Percentiles rank a stretch among this genome's conserved stretches.
Conservation (phyloP, 2,797 vertebrate species). For the Delichon dasypus region DNA sequence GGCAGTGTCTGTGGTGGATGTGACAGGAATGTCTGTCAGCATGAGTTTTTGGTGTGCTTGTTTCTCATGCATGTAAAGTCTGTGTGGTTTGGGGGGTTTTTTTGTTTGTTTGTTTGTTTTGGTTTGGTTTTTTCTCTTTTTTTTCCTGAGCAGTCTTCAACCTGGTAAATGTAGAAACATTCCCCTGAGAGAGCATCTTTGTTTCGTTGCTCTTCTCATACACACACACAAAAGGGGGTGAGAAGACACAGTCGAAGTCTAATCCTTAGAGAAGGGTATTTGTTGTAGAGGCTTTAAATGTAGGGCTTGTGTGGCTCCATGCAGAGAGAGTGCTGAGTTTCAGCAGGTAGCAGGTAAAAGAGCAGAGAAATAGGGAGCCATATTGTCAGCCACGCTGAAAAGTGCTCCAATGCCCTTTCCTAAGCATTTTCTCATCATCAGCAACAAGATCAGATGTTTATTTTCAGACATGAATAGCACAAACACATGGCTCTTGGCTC, state of each 20-base stretch:
- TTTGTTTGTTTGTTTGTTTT: too few species aligned
- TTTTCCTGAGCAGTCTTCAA: neutral
- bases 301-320: accelerated
- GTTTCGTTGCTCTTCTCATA: neutral
- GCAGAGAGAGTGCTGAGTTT: neutral
- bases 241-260: neutral
- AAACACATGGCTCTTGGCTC: constrained; percentile 28
- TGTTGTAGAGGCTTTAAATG: neutral
- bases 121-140: neutral
- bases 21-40: neutral
- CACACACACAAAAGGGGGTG: neutral
- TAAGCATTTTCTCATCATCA: neutral
- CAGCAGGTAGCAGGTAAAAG: constrained; percentile 33
- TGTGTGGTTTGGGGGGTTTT: neutral
- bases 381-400: neutral
- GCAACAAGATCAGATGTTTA: constrained; percentile 29
- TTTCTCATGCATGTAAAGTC: neutral
- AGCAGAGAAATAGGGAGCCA: neutral
- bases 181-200: neutral
- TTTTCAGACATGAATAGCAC: neutral
- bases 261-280: neutral
- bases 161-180: neutral
- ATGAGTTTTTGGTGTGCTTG: neutral
- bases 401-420: neutral
- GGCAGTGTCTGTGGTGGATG: accelerated